Evolutionary conservation across 2,888 invertebrate genomes (phyloP).

Genomic region (Temnothorax ravouxi): DNA sequence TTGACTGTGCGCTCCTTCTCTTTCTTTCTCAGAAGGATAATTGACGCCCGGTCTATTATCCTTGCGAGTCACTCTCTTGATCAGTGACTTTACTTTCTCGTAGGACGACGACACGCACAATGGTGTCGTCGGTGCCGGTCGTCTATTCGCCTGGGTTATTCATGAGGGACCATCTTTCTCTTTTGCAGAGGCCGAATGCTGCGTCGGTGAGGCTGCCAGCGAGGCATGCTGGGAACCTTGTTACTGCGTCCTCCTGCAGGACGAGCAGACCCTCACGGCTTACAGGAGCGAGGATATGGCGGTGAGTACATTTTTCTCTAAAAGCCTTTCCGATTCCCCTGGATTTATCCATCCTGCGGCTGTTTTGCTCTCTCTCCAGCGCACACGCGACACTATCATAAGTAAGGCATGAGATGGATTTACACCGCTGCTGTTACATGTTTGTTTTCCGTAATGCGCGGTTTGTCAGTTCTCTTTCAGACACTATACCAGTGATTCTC

Average conservation of each 20-base stretch:
- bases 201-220: constrained; percentile 87
- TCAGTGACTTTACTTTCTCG: constrained; percentile 56
- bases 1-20: constrained; percentile 23
- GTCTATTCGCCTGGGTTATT: constrained; percentile 51
- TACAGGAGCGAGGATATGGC: constrained; percentile 93
- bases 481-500: not conserved
- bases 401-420: constrained; percentile 55
- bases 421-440: constrained; percentile 24
- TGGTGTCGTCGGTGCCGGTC: constrained; percentile 33
- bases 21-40: constrained; percentile 60
- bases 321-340: constrained; percentile 60
- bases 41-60: constrained; percentile 65
- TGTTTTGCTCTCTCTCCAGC: not conserved
- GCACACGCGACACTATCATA: constrained; percentile 11
- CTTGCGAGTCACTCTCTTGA: constrained; percentile 60
- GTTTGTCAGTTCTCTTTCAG: not conserved
- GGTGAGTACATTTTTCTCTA: constrained; percentile 87
- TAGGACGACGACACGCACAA: constrained; percentile 53
- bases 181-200: constrained; percentile 86
- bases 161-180: constrained; percentile 58
- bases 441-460: constrained; percentile 22
- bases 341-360: constrained; percentile 59
- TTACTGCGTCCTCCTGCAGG: constrained; percentile 93
- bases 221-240: constrained; percentile 92
- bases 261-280: constrained; percentile 91